Percentiles rank a stretch among this genome's conserved stretches.
Evolutionary conservation across 2,113 vertebrate species (phyloP).

Genomic region (Otis tarda): DNA sequence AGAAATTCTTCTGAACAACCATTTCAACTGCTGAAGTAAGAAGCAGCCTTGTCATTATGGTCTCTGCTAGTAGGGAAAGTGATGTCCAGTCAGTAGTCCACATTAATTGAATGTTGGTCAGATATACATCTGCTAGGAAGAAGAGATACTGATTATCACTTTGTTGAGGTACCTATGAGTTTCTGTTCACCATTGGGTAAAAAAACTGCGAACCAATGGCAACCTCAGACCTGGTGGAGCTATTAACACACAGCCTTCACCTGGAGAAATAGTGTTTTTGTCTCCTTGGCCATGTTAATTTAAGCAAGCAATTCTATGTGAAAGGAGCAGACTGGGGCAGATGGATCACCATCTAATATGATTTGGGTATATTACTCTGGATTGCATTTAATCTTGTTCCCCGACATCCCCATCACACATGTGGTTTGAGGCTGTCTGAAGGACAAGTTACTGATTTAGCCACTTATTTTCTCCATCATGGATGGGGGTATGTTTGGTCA

Average conservation of each 20-base stretch:
- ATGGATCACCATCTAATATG: neutral
- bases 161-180: neutral
- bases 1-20: neutral
- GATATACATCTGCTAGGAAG: neutral
- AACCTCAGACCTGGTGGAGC: neutral
- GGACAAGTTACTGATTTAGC: neutral
- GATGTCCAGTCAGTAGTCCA: neutral
- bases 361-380: neutral
- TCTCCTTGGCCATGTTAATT: neutral
- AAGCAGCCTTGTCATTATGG: neutral
- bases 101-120: neutral
- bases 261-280: neutral
- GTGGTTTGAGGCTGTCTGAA: neutral
- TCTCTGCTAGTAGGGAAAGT: neutral
- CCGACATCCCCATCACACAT: neutral
- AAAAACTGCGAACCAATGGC: neutral
- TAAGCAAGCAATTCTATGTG: neutral
- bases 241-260: neutral
- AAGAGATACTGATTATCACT: neutral
- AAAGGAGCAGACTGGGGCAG: neutral
- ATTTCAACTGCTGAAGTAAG: neutral
- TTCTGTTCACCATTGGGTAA: neutral
- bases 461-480: neutral
- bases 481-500: neutral
- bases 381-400: neutral